Conservation (phyloP, 2,113 vertebrate species). For the Loxodonta africana region DNA sequence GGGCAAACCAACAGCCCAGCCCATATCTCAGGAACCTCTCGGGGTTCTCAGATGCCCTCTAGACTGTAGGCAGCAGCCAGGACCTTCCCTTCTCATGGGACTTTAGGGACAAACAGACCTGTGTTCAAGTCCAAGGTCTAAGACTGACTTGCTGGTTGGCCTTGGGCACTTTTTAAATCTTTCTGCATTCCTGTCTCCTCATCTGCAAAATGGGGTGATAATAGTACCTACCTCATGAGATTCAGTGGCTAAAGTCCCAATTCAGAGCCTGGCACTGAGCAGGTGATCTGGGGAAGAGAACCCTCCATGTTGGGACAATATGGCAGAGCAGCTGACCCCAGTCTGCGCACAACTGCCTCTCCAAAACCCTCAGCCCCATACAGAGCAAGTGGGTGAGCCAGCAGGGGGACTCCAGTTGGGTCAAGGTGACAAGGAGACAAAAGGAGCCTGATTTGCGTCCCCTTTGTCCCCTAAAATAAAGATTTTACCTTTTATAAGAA, state of each 20-base stretch:
- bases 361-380: background rate
- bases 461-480: background rate
- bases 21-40: background rate
- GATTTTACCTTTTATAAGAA: background rate
- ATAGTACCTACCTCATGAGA: fast-evolving
- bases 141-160: background rate
- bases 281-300: background rate
- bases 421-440: background rate
- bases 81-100: background rate
- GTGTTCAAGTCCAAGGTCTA: background rate
- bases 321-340: background rate
- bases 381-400: background rate
- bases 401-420: background rate
- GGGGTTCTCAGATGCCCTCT: background rate
- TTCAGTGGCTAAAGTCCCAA: background rate
- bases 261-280: fast-evolving
- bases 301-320: fast-evolving
- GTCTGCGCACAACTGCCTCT: background rate
- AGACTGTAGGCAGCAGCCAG: background rate
- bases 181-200: background rate
- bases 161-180: background rate
- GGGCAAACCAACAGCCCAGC: fast-evolving
- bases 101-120: background rate
- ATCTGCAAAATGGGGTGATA: background rate
- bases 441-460: background rate